Base-by-base conservation (phyloP, 2,888 invertebrate species). In the Ferdinandea cuprea region DNA sequence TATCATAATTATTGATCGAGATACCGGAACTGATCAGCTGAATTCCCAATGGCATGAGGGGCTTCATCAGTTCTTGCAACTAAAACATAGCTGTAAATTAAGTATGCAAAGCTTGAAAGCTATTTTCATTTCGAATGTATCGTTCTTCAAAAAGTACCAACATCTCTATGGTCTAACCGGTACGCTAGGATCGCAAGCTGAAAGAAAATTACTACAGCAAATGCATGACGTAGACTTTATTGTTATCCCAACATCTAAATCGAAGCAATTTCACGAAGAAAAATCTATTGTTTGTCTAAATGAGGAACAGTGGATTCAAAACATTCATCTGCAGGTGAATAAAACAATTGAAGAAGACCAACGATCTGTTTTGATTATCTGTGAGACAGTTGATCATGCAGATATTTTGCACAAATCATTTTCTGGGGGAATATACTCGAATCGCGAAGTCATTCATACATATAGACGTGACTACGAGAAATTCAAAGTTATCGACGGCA, bases 11-110 rank as follows among this genome's bases (percentile, higher is more conserved):
- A 85, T 89, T 1, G 89, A 89, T 59, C 86, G 80, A 37, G 88
- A 88, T 54, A 91, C 91, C 0, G 91, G 91, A 5, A 88, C 88
- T 0, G 89, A 89, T 68, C 86, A 87, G 69, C 78, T 79, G 7
- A 88, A 87, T 21, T 88, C 89, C 2, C 88, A 90, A 52, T 91
- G 91, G 91, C 88, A 87, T 21, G 87, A 89, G 66, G 91, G 87
- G 0, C 81, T 91, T 13, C 90, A 90, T 71, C 91, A 91, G 81
- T 91, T 90, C 77, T 76, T 91, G 6, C 90, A 91, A 74, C 86
- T 91, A 2, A 91, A 91, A 79, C 90, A 91, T 79, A 88, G 88
- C 9, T 78, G 77, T 28, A 78, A 63, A 32, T n/a, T 78, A 2
- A 46, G 63, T 2, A 9, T 71, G n/a, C 86, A 89, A 58, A 88